These are phyloP conservation scores for Orthosia cruda DNA, from an alignment of 2,888 invertebrate genomes.

Conservation along the genomic window DNA sequence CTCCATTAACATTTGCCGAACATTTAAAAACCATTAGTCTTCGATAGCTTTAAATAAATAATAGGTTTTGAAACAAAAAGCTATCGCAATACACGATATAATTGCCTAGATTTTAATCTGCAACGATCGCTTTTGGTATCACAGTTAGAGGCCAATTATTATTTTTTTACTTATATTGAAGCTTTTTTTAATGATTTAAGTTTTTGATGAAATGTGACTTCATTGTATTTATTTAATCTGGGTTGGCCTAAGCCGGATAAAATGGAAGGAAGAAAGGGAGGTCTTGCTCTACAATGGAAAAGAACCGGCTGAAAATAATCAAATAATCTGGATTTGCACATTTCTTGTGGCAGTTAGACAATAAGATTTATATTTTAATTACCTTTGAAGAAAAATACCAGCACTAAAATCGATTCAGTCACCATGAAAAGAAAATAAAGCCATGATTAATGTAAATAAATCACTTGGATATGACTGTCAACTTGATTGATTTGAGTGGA, in stretches of 20 bases:
- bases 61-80: constrained; percentile 30
- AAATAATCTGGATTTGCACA: no score
- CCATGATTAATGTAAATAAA: no score
- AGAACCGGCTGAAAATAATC: no score
- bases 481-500: no score
- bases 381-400: no score
- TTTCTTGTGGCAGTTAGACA: no score
- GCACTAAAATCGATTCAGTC: no score
- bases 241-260: not conserved
- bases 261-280: no score
- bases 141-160: not conserved
- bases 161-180: not conserved
- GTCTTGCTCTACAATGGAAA: no score
- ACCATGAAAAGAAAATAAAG: no score
- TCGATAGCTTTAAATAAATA: constrained; percentile 48
- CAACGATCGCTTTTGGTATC: constrained; percentile 23
- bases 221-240: not conserved
- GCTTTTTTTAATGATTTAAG: not conserved
- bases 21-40: constrained; percentile 68
- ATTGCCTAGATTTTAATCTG: constrained; percentile 34
- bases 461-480: no score
- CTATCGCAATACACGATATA: constrained; percentile 23
- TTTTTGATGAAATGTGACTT: not conserved
- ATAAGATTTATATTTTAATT: no score
- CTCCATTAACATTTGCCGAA: constrained; percentile 14